These are phyloP conservation scores for Agrotis clavis DNA, from an alignment of 2,888 invertebrate genomes.

Conservation along the genomic window DNA sequence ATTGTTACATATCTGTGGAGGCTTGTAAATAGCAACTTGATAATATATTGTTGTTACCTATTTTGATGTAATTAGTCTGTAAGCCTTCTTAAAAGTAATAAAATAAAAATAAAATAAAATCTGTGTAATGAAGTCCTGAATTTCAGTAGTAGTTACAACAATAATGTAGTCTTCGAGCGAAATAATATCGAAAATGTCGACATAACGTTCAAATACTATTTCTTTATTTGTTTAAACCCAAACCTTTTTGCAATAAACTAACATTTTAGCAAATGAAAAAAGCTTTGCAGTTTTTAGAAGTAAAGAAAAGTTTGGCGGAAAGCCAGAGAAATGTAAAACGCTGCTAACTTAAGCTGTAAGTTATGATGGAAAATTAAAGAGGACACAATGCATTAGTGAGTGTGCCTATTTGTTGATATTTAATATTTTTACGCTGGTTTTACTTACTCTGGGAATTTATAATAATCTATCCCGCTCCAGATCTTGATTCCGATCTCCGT, in stretches of 20 bases:
- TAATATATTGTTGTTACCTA: too few species aligned
- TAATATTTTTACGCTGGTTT: background rate
- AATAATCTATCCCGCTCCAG: too few species aligned
- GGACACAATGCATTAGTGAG: background rate
- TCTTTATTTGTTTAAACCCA: background rate
- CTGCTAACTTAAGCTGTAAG: conserved; percentile 23
- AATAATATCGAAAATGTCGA: too few species aligned
- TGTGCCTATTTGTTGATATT: conserved; percentile 10
- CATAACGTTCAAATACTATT: too few species aligned
- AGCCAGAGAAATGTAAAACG: conserved; percentile 16
- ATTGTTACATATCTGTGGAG: too few species aligned
- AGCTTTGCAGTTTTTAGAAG: conserved; percentile 7
- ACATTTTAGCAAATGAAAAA: conserved; percentile 4
- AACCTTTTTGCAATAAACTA: background rate
- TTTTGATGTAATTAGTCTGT: too few species aligned
- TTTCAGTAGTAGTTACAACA: conserved; percentile 8
- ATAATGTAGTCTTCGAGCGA: too few species aligned
- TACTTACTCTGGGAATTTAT: too few species aligned
- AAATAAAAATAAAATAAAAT: too few species aligned
- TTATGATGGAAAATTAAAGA: conserved; percentile 24
- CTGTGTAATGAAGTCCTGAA: conserved; percentile 10
- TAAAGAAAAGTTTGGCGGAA: conserved; percentile 21
- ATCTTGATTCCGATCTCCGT: too few species aligned
- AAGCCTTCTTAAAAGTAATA: too few species aligned
- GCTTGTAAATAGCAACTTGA: too few species aligned